Evolutionary conservation across 2,113 vertebrate species (phyloP).

Genomic region (Hemiprocne comata): DNA sequence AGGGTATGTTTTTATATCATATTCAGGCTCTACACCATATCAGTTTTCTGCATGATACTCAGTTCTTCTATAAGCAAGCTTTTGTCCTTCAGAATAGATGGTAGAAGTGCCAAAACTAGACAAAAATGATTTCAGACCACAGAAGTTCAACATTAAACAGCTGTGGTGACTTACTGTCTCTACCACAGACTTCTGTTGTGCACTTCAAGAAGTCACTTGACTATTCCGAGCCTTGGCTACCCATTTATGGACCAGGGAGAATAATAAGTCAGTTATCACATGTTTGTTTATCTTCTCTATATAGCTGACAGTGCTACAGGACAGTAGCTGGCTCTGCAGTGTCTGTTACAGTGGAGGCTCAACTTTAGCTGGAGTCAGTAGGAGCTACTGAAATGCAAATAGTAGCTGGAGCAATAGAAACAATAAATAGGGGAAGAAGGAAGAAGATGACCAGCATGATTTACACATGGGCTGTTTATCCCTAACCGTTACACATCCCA

Average conservation of each 20-base stretch:
- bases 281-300: background rate
- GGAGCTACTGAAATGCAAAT: background rate
- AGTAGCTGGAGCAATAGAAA: background rate
- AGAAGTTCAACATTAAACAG: background rate
- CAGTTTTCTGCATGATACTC: background rate
- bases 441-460: background rate
- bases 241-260: background rate
- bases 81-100: slow-evolving; percentile 13
- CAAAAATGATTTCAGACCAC: background rate
- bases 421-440: background rate
- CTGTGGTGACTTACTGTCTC: background rate
- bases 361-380: background rate
- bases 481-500: background rate
- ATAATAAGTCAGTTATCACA: background rate
- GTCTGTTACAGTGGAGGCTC: background rate
- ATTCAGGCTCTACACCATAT: background rate
- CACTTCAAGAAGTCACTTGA: background rate
- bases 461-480: slow-evolving; percentile 12
- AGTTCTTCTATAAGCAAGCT: background rate
- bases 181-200: background rate
- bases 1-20: background rate
- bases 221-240: background rate
- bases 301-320: background rate
- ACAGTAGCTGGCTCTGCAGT: background rate
- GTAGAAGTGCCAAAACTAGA: background rate